Percentiles rank a stretch among this genome's conserved stretches.
Conservation (phyloP, 2,797 vertebrate species). For the Paratrypauchen microcephalus region DNA sequence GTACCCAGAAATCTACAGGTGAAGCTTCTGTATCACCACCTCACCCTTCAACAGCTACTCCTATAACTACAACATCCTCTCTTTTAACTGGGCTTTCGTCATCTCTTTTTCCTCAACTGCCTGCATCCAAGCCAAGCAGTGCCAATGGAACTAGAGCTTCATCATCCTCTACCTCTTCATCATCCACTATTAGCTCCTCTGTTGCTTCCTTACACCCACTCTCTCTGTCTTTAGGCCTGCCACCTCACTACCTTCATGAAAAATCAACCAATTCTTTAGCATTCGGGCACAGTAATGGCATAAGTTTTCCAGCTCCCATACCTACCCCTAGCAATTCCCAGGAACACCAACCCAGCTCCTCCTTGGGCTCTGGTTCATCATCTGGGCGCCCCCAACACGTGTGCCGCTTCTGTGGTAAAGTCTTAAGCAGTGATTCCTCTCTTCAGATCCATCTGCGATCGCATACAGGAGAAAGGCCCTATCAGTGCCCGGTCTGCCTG, state of each 20-base stretch:
- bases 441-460: constrained; percentile 93
- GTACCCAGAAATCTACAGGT: constrained; percentile 65
- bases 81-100: constrained; percentile 69
- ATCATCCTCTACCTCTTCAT: constrained; percentile 54
- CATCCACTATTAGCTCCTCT: constrained; percentile 66
- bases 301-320: constrained; percentile 69
- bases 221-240: constrained; percentile 74
- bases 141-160: constrained; percentile 58
- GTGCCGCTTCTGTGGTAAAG: constrained; percentile 91
- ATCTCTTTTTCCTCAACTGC: constrained; percentile 68
- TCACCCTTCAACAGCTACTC: constrained; percentile 66
- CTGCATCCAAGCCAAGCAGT: constrained; percentile 66
- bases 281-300: constrained; percentile 64
- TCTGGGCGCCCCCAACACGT: constrained; percentile 78
- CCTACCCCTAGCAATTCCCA: constrained; percentile 66
- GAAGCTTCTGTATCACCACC: constrained; percentile 70
- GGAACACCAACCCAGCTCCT: constrained; percentile 70
- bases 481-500: constrained; percentile 91
- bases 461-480: constrained; percentile 91
- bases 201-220: constrained; percentile 75
- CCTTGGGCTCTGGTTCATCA: constrained; percentile 57
- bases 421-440: constrained; percentile 90
- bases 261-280: constrained; percentile 75
- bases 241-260: constrained; percentile 79
- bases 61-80: constrained; percentile 56